Base-by-base conservation (phyloP, 2,888 invertebrate species). In the Oxycera nigricornis region DNA sequence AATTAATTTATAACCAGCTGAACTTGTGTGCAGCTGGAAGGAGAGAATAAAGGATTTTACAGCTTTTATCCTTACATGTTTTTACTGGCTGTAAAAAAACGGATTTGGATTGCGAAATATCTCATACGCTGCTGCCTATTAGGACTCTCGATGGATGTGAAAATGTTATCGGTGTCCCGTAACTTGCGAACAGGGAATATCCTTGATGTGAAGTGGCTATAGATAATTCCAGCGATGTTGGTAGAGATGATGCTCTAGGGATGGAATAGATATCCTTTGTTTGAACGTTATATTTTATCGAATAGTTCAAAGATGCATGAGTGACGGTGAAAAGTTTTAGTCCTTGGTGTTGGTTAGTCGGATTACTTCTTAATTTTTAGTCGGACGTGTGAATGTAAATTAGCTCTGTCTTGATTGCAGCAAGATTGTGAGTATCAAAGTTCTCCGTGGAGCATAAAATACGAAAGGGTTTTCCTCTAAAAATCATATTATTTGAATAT, bases 1-100 rank as follows among this genome's bases (percentile, higher is more conserved):
- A 61, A 61, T 61, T 61, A 61, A 61, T 61, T 61, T 61, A 61
- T 61, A 26, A 31, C 31, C 28, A 31, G 28, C 20, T 31, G 61
- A 61, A 61, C n/a, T 26, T 61, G 61, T 61, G n/a, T 61, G 61
- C 61, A 31, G 61, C 31, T 20, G 24, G 61, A 20, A n/a, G 17
- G 2, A 26, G 31, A 9, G 9, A 24, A 24, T 20, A 22, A 20
- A 20, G 17, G 24, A 22, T 52, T 31, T 61, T 61, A 61, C 26
- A 28, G 17, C 31, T 31, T 2, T 24, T 55, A 55, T 17, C 22
- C 2, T 17, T 55, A 55, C 24, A 17, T 55, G 4, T 7, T 11
- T 3, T n/a, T n/a, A n/a, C n/a, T n/a, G n/a, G n/a, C 2, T 24
- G 52, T 22, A 22, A 22, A 55, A 20, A 24, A n/a, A n/a, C n/a